Percentiles rank a stretch among this genome's conserved stretches.
These are phyloP conservation scores for Ceratina australensis DNA, from an alignment of 1,140 invertebrate genomes.

Conservation along the genomic window DNA sequence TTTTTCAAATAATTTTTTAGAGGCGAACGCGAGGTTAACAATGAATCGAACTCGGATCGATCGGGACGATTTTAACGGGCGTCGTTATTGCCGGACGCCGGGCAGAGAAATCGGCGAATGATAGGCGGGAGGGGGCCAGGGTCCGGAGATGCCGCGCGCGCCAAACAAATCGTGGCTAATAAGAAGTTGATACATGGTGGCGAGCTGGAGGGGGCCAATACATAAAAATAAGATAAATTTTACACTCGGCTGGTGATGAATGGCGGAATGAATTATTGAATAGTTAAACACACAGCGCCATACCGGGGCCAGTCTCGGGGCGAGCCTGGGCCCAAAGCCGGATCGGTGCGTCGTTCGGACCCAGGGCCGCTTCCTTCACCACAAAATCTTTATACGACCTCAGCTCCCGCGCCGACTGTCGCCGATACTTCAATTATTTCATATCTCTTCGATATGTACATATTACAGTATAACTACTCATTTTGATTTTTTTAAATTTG, in stretches of 20 bases:
- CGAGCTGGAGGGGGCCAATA: constrained; percentile 68
- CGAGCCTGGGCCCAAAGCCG: constrained; percentile 37
- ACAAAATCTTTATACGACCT: constrained; percentile 29
- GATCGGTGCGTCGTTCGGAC: constrained; percentile 36
- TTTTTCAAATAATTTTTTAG: no score
- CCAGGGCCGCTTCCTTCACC: constrained; percentile 59
- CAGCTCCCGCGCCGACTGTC: constrained; percentile 6
- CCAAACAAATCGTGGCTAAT: constrained; percentile 72
- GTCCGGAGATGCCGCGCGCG: constrained; percentile 58
- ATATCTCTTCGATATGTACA: no score
- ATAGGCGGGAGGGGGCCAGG: constrained; percentile 14
- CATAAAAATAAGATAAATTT: constrained; percentile 75
- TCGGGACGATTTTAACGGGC: neutral
- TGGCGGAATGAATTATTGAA: constrained; percentile 74
- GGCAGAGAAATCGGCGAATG: constrained; percentile 33
- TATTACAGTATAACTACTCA: no score
- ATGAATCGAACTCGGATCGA: constrained; percentile 5
- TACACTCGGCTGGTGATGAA: constrained; percentile 72
- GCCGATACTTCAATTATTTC: neutral
- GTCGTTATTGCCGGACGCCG: constrained; percentile 24
- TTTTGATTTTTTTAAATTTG: no score
- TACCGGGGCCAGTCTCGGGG: constrained; percentile 48
- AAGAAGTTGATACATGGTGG: constrained; percentile 70
- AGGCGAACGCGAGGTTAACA: neutral
- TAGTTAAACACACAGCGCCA: constrained; percentile 72